phyloP scores from a whole-genome alignment of 2,888 invertebrate genomes.

The Coremacera marginata region DNA sequence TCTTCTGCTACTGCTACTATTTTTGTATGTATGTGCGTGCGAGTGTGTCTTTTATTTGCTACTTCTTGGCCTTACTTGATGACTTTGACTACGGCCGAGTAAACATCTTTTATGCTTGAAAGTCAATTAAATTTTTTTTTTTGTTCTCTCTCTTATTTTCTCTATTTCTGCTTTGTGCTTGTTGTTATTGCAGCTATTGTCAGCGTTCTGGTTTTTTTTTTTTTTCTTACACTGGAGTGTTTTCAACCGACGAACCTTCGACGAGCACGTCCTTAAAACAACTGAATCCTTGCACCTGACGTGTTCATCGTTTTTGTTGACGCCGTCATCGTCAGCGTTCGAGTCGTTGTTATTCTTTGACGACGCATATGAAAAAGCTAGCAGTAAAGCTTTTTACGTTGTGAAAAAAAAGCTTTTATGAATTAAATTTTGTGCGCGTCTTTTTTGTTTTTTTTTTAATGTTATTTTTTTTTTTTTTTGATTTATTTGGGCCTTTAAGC shows the following conservation, averaged over 20 bases:
- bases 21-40: neutral
- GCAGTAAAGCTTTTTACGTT: conserved; percentile 1
- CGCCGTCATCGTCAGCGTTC: neutral
- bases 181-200: neutral
- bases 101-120: conserved; percentile 16
- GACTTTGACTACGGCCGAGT: conserved; percentile 9
- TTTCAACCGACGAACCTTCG: conserved; percentile 52
- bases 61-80: neutral
- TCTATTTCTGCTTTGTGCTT: neutral
- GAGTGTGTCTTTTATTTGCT: neutral
- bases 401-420: conserved; percentile 42
- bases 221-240: neutral
- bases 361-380: conserved; percentile 7
- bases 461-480: neutral
- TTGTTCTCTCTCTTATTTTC: neutral
- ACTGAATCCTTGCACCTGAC: conserved; percentile 58
- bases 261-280: conserved; percentile 55
- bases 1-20: neutral
- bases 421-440: conserved; percentile 7
- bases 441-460: neutral
- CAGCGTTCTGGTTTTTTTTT: neutral
- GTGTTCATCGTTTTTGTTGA: conserved; percentile 43
- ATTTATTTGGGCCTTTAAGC: neutral
- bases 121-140: conserved; percentile 19
- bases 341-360: neutral